Evolutionary conservation across 2,797 vertebrate species (phyloP).

Genomic region (Cossypha caffra): DNA sequence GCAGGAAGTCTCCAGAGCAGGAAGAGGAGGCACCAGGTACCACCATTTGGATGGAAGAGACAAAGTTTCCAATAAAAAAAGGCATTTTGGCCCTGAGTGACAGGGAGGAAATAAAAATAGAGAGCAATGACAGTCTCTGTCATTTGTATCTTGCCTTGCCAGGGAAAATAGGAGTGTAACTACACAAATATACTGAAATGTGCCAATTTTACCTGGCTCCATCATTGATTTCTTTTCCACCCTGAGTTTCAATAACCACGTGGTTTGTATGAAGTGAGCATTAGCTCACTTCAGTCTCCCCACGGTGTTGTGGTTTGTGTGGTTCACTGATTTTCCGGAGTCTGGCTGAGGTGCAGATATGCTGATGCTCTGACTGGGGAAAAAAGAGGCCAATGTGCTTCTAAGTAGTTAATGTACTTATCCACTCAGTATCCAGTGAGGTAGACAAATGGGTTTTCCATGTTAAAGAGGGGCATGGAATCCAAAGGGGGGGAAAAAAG

Average conservation of each 20-base stretch:
- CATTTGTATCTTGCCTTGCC: neutral
- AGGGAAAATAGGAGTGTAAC: neutral
- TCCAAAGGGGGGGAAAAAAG: neutral
- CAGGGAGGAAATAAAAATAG: neutral
- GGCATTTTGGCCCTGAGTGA: neutral
- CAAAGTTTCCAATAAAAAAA: neutral
- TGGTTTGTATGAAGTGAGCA: neutral
- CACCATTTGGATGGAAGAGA: rapidly evolving
- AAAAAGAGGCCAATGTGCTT: neutral
- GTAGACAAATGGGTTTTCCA: neutral
- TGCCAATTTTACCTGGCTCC: neutral
- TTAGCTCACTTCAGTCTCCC: neutral
- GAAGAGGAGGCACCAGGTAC: neutral
- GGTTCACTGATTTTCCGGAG: neutral
- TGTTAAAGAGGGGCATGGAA: neutral
- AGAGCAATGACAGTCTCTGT: neutral
- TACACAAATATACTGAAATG: neutral
- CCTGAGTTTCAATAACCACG: neutral
- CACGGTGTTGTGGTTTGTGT: neutral
- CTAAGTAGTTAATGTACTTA: neutral
- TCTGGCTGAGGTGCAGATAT: neutral
- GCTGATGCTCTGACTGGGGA: neutral
- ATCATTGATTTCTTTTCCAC: neutral
- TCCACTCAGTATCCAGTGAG: neutral
- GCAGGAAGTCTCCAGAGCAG: neutral